Evolutionary conservation across 2,113 vertebrate genomes (phyloP).

Genomic region (Furnarius figulus): DNA sequence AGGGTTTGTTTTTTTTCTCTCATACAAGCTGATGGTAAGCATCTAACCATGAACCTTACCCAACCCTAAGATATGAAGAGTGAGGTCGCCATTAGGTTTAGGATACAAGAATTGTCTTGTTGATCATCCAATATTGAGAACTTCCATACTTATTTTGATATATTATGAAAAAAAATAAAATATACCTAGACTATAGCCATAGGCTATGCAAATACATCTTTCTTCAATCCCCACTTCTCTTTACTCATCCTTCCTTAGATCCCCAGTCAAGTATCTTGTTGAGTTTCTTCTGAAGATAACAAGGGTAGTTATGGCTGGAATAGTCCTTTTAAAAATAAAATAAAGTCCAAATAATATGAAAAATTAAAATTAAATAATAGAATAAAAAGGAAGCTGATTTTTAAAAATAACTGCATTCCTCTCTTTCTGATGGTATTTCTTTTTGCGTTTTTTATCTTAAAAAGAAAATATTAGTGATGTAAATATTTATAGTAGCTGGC

Average conservation of each 20-base stretch:
- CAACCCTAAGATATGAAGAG: not conserved
- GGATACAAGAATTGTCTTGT: not conserved
- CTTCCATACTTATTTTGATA: not conserved
- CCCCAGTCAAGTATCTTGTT: not conserved
- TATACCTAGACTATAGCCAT: not conserved
- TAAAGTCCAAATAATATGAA: not conserved
- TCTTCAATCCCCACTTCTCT: not conserved
- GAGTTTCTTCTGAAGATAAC: not conserved
- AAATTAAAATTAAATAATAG: not conserved
- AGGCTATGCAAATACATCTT: not conserved
- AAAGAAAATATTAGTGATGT: constrained; percentile 28
- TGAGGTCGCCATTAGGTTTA: not conserved
- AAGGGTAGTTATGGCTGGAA: not conserved
- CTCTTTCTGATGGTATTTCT: not conserved
- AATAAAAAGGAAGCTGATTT: not conserved
- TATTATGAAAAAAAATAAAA: not conserved
- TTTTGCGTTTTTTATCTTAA: not conserved
- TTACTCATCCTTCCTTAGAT: not conserved
- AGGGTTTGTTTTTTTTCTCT: not conserved
- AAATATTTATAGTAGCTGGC: constrained; percentile 43
- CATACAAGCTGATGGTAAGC: not conserved
- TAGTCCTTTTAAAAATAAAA: not conserved
- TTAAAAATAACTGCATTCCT: not conserved
- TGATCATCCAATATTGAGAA: not conserved
- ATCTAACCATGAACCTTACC: not conserved